Evolutionary conservation across 1,140 invertebrate species (phyloP).

Genomic region (Leptinotarsa texana): DNA sequence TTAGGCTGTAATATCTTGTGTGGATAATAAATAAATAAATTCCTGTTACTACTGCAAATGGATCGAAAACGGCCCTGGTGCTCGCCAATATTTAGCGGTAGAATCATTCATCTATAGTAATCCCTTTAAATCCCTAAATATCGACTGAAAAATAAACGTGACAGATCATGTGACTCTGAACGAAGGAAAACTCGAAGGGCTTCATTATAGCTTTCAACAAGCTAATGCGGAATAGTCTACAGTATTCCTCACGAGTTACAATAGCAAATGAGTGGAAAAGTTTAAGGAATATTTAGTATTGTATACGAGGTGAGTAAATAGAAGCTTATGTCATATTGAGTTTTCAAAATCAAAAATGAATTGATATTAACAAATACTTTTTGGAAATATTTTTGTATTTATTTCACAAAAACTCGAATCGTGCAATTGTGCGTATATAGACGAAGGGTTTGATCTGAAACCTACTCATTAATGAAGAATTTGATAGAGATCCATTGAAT

Average conservation of each 20-base stretch:
- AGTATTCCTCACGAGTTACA: background rate
- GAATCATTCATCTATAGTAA: background rate
- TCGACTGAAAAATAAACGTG: constrained; percentile 15
- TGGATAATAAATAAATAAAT: no score
- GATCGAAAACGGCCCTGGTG: background rate
- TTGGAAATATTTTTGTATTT: no score
- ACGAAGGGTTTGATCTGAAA: no score
- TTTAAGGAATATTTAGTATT: background rate
- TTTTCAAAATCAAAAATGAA: no score
- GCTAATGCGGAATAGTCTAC: background rate
- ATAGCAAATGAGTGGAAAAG: background rate
- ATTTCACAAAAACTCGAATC: no score
- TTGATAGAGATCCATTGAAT: no score
- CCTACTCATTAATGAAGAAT: no score
- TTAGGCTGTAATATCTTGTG: no score
- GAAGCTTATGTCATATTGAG: no score
- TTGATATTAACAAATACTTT: no score
- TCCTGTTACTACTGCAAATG: no score
- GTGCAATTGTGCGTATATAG: no score
- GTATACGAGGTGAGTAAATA: background rate
- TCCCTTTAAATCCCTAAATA: background rate
- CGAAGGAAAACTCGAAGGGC: background rate
- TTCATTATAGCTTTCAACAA: background rate
- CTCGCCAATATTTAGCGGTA: background rate
- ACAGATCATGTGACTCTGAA: background rate